Base-by-base conservation (phyloP, 1,140 invertebrate species). In the Papilio helenus region DNA sequence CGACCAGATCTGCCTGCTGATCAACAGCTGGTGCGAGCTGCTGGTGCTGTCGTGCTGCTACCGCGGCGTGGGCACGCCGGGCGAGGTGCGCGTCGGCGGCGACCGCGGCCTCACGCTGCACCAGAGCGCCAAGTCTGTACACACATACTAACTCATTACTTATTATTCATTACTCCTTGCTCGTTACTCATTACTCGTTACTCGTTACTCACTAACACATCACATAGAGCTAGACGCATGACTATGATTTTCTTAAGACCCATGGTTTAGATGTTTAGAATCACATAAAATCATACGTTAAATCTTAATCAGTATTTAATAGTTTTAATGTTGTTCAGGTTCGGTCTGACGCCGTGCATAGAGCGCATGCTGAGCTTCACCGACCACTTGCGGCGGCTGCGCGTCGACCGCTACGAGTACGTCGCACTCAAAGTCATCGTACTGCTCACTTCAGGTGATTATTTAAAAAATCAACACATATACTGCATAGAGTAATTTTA, bases 21-120 rank as follows among this genome's bases (percentile, higher is more conserved):
- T 99, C 86, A 99, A 99, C 93, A 99, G 98, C 61, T 99, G 99
- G 99, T 99, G 98, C 94, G 99, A 99, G 93, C 94, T 99, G 76
- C 93, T 99, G 79, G 95, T 99, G 44, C 97, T 99, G 88, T 99
- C 98, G 23, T 99, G 98, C 94, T 98, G 98, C 89, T 98, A 98
- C 94, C 96, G 98, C 46, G 98, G 98, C 16, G 97, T 98, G 93
- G 96, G 96, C 72, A 97, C 97, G 46, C 98, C 98, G 1, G 98
- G 98, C 34, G 97, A 98, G 90, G 98, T 99, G 81, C 95, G 97
- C 77, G 97, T 98, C 55, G 96, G 97, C 18, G 95, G 96, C 44
- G 97, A 97, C 18, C 96, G 97, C 82, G 97, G 97, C 74, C 97
- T 98, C 80, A 97, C 97, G 2, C 91, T 98, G 55, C 95, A 97